Percentiles rank a stretch among this genome's conserved stretches.
phyloP scores from a whole-genome alignment of 2,888 invertebrate species.

The Dicyrtomina minuta region DNA sequence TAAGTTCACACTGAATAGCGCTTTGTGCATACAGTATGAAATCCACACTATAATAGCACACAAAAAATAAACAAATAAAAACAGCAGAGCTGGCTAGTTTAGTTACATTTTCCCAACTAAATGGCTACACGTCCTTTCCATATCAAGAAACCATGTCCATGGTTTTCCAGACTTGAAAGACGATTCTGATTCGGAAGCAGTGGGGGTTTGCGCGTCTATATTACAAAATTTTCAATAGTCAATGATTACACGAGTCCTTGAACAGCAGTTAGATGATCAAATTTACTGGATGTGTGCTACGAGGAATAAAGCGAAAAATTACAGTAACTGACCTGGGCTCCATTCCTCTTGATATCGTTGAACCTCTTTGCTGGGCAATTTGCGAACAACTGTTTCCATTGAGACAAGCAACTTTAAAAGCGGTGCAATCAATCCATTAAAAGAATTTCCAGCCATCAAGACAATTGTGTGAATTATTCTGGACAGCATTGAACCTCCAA shows the following conservation, averaged over 20 bases:
- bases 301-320: too few species aligned
- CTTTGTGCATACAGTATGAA: too few species aligned
- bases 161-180: slow-evolving; percentile 54
- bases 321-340: slow-evolving; percentile 38
- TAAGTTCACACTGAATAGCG: too few species aligned
- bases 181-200: slow-evolving; percentile 58
- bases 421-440: slow-evolving; percentile 54
- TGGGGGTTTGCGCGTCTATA: slow-evolving; percentile 60
- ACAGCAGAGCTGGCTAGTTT: too few species aligned
- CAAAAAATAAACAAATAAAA: too few species aligned
- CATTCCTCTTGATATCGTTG: slow-evolving; percentile 47
- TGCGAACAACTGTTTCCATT: slow-evolving; percentile 49
- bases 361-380: slow-evolving; percentile 43
- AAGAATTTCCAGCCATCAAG: slow-evolving; percentile 57
- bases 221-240: too few species aligned
- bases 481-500: slow-evolving; percentile 64
- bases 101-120: slow-evolving; percentile 60
- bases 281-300: neutral
- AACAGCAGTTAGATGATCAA: neutral
- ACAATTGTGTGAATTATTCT: slow-evolving; percentile 63
- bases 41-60: too few species aligned
- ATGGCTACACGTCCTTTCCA: slow-evolving; percentile 64
- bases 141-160: slow-evolving; percentile 64
- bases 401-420: slow-evolving; percentile 57
- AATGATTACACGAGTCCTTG: neutral